These are phyloP conservation scores for Montipora capricornis DNA, from an alignment of 64 coral and sea anemone species.

Conservation along the genomic window DNA sequence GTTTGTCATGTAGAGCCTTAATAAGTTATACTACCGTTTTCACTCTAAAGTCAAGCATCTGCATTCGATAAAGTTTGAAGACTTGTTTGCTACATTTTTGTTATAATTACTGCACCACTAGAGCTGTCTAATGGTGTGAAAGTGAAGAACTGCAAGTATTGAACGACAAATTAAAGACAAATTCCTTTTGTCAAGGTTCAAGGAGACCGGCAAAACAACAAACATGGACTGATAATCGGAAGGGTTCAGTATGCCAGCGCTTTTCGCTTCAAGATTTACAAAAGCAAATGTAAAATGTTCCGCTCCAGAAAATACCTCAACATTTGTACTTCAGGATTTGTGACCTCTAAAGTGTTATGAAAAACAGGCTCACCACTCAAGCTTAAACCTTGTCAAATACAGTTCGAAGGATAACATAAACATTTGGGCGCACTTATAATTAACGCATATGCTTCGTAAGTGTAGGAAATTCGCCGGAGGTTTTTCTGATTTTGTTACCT, in stretches of 20 bases:
- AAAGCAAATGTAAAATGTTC: background rate
- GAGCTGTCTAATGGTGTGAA: background rate
- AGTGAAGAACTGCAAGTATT: background rate
- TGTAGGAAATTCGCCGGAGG: background rate
- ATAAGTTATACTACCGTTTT: no score
- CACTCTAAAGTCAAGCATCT: background rate
- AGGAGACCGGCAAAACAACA: no score
- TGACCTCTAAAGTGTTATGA: no score
- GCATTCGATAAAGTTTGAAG: background rate
- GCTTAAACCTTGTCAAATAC: background rate
- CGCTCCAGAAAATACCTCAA: no score
- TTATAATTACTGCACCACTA: background rate
- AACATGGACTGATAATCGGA: no score
- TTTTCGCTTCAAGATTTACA: background rate
- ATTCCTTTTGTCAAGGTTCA: no score
- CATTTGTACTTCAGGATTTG: no score
- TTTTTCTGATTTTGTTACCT: background rate
- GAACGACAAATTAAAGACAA: no score
- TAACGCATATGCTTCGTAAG: background rate
- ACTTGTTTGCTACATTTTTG: background rate
- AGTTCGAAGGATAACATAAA: background rate
- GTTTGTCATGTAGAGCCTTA: no score
- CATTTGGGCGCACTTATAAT: background rate
- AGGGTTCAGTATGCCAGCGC: no score
- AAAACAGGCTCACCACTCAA: background rate